Evolutionary conservation across 1,140 invertebrate genomes (phyloP).

Genomic region (Tigriopus japonicus): DNA sequence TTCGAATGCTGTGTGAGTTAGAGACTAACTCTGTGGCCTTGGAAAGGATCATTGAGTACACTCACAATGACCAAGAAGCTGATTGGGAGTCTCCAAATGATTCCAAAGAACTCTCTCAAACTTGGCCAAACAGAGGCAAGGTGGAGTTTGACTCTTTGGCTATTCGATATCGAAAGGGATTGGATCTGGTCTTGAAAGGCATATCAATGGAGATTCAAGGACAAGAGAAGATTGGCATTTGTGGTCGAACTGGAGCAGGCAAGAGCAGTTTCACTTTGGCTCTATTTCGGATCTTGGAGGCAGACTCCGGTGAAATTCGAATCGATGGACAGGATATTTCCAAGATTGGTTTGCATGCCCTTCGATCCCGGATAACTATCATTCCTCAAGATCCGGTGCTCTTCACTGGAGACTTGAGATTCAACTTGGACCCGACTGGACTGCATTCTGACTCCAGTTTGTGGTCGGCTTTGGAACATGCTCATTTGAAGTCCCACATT

Average conservation of each 20-base stretch:
- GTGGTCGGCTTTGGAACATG: constrained; percentile 60
- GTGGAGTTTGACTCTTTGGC: constrained; percentile 55
- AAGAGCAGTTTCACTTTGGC: constrained; percentile 60
- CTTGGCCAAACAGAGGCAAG: constrained; percentile 53
- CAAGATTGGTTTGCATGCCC: constrained; percentile 63
- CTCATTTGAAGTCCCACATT: constrained; percentile 28
- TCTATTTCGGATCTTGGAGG: constrained; percentile 59
- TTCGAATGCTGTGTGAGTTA: constrained; percentile 38
- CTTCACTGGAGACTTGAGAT: constrained; percentile 57
- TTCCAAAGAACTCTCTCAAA: constrained; percentile 30
- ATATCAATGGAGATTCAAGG: constrained; percentile 26
- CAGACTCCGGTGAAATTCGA: constrained; percentile 47
- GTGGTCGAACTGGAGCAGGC: constrained; percentile 61
- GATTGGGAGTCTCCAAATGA: constrained; percentile 40
- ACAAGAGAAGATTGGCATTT: constrained; percentile 43
- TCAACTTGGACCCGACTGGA: constrained; percentile 64
- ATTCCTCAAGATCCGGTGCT: constrained; percentile 46
- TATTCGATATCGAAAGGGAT: constrained; percentile 53
- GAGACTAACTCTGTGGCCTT: constrained; percentile 44
- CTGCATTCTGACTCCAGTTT: constrained; percentile 54
- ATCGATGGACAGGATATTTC: constrained; percentile 79
- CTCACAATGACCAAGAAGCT: constrained; percentile 36
- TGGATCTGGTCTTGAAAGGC: constrained; percentile 56
- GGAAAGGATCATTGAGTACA: constrained; percentile 40
- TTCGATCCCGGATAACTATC: constrained; percentile 69